phyloP scores from a whole-genome alignment of 2,113 vertebrate genomes.

The Syngnathoides biaculeatus region DNA sequence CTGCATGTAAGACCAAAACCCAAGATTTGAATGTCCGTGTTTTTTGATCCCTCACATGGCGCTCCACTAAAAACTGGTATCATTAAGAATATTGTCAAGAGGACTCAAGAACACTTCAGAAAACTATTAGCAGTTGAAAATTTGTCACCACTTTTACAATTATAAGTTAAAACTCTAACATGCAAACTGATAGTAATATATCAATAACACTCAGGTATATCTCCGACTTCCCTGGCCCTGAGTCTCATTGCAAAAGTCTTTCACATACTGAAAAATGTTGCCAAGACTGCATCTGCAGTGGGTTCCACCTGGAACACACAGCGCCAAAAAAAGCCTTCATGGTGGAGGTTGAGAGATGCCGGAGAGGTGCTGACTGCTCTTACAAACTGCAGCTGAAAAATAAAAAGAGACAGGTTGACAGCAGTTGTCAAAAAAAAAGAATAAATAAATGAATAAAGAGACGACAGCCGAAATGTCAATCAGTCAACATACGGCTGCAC shows the following conservation, averaged over 20 bases:
- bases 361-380: conserved; percentile 10
- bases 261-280: conserved; percentile 82
- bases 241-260: background rate
- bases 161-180: no score
- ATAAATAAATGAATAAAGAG: conserved; percentile 17
- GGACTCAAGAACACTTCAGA: no score
- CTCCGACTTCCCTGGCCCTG: no score
- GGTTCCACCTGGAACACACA: conserved; percentile 79
- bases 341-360: conserved; percentile 74
- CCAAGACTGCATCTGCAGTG: conserved; percentile 69
- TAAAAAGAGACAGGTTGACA: conserved; percentile 17
- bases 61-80: no score
- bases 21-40: no score
- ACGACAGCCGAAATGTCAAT: conserved; percentile 20
- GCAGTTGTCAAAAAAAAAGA: conserved; percentile 20
- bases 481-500: conserved; percentile 23
- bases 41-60: no score
- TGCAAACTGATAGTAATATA: no score
- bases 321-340: conserved; percentile 86
- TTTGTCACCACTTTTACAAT: no score
- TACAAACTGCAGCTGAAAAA: conserved; percentile 24
- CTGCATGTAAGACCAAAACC: no score
- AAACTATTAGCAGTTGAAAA: no score
- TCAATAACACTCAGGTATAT: no score
- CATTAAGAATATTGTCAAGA: no score